A percentile compares a stretch with the other conserved stretches of the same genome.
phyloP scores from a whole-genome alignment of 2,113 vertebrate genomes.

The Haemorhous mexicanus region DNA sequence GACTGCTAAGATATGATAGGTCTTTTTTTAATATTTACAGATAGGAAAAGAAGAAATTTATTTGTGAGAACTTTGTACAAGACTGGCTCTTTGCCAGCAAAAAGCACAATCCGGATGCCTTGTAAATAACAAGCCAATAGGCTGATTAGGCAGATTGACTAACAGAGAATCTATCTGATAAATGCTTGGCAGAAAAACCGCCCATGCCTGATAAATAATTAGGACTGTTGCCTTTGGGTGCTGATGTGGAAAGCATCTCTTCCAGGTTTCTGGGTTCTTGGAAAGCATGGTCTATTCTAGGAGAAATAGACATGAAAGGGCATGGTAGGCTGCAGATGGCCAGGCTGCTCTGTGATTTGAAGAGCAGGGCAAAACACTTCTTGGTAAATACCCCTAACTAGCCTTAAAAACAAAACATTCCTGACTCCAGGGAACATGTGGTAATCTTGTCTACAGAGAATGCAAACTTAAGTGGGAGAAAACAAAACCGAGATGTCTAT shows the following conservation, averaged over 20 bases:
- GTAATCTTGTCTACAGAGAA: not conserved
- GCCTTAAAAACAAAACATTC: slow-evolving; percentile 8
- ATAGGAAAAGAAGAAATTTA: not conserved
- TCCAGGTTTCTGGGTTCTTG: not conserved
- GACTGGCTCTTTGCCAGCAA: not conserved
- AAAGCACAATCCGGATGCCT: not conserved
- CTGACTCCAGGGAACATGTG: not conserved
- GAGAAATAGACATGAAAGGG: not conserved
- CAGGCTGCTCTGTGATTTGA: not conserved
- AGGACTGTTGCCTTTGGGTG: not conserved
- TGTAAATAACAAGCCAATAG: not conserved
- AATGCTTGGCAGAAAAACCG: not conserved
- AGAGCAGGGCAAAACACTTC: not conserved
- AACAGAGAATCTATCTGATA: not conserved
- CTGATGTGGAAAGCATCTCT: not conserved
- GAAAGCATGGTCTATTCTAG: not conserved
- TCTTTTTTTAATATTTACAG: not conserved
- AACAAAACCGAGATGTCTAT: not conserved
- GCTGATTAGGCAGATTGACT: not conserved
- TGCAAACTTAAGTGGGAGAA: not conserved
- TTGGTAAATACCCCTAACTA: not conserved
- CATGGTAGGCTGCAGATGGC: not conserved
- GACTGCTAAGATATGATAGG: not conserved
- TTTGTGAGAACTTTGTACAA: not conserved
- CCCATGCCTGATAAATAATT: not conserved